Evolutionary conservation across 2,888 invertebrate genomes (phyloP).

Genomic region (Tenthredo notha): DNA sequence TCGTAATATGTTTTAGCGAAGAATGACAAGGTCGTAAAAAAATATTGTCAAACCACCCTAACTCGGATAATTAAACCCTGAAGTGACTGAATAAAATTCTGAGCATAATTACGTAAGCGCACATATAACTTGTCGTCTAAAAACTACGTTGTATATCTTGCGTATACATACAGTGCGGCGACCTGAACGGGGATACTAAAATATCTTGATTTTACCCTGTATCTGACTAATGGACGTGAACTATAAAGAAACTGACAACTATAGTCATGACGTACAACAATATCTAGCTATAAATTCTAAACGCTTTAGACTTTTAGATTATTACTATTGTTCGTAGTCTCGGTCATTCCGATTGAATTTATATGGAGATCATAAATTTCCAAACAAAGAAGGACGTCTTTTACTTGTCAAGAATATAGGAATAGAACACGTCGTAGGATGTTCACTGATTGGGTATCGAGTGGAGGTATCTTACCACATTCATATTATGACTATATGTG

Average conservation of each 20-base stretch:
- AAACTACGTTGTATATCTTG: neutral
- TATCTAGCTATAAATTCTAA: constrained; percentile 9
- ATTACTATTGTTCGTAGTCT: constrained; percentile 13
- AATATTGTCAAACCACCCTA: neutral
- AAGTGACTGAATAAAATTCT: neutral
- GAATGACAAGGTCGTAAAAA: neutral
- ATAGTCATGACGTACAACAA: constrained; percentile 15
- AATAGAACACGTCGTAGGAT: constrained; percentile 19
- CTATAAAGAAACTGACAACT: constrained; percentile 26
- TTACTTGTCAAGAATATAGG: constrained; percentile 6
- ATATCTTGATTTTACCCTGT: neutral
- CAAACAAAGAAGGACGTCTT: constrained; percentile 1
- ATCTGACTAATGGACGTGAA: neutral
- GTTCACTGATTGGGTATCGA: constrained; percentile 45
- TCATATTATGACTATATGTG: neutral
- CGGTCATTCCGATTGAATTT: constrained; percentile 37
- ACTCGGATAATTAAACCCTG: neutral
- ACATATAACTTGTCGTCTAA: neutral
- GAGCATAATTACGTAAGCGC: neutral
- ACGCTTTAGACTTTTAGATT: constrained; percentile 13
- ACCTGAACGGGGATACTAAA: neutral
- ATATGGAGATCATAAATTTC: constrained; percentile 37
- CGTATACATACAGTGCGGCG: neutral
- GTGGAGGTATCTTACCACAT: neutral
- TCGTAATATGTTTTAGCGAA: neutral